Evolutionary conservation across 2,113 vertebrate species (phyloP), one percentile per base, ranked within the genome.

Genomic region (Gallinago jamesoni): DNA sequence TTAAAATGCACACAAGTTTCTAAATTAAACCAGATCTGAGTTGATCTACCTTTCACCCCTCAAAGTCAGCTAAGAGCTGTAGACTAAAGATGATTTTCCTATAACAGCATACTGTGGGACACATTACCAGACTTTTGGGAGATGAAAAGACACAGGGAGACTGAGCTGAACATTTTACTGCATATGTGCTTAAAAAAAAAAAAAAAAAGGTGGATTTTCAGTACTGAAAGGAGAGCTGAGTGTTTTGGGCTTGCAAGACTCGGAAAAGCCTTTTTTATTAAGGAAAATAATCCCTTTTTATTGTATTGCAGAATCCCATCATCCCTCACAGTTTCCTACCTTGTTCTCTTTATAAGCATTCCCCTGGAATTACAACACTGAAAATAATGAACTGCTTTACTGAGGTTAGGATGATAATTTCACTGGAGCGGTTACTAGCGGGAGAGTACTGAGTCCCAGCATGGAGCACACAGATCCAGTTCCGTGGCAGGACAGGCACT

Each of bases 231-330:
- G 23, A 66, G 31, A 95, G 50, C 69, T 87, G 64, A 96, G 14
- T 66, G 91, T 56, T 74, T 81, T 52, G 31, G 87, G 79, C 19
- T 75, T 84, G 66, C 87, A 91, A 93, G 78, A 43, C 64, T 95
- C 24, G 15, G 94, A 92, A 96, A 96, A 87, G 30, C 53, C 82
- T 23, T 80, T 94, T 97, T 96, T 97, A 96, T 95, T 97, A 98
- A 95, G 79, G 96, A 95, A 95, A 95, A 59, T 91, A 96, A 97
- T 97, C 94, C 66, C 41, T 93, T 94, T 97, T 97, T 94, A 97
- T 96, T 97, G 89, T 96, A 95, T 78, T 96, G 84, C 68, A 91
- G 70, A 83, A 92, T 95, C 59, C 53, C 47, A 84, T 96, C 64
- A 84, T 87, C 82, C 87, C 79, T 79, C 85, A 66, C 35, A 85